Evolutionary conservation across 2,888 invertebrate genomes (phyloP).

Genomic region (Eulithis prunata): DNA sequence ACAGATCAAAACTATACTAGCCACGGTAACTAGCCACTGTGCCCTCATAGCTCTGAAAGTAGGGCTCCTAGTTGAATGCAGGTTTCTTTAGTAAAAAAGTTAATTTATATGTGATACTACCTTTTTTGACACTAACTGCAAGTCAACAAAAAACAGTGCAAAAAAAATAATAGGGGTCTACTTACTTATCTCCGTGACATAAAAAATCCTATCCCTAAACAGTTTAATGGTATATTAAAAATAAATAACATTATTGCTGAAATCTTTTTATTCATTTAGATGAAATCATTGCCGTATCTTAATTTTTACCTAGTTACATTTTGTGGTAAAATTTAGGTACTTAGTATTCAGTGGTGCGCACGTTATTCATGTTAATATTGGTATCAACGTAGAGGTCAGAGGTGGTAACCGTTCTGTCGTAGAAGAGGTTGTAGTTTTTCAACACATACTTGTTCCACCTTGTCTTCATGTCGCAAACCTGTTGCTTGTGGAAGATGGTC

Average conservation of each 20-base stretch:
- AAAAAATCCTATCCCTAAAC: no score
- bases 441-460: constrained; percentile 72
- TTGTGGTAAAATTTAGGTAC: background rate
- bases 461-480: constrained; percentile 73
- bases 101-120: no score
- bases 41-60: no score
- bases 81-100: no score
- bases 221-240: background rate
- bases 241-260: constrained; percentile 15
- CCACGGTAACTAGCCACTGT: no score
- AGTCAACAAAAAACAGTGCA: no score
- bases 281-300: background rate
- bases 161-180: background rate
- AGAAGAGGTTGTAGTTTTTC: constrained; percentile 62
- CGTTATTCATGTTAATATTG: constrained; percentile 47
- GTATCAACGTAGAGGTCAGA: constrained; percentile 58
- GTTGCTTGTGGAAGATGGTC: constrained; percentile 86
- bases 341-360: constrained; percentile 5
- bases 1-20: no score
- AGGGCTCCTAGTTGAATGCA: no score
- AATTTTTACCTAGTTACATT: background rate
- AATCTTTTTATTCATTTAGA: constrained; percentile 17
- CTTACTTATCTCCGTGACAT: background rate
- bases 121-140: no score
- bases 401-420: constrained; percentile 54